Evolutionary conservation across 1,140 invertebrate genomes (phyloP), one percentile per base, ranked within the genome.

Genomic region (Mycetomoellerius zeteki): DNA sequence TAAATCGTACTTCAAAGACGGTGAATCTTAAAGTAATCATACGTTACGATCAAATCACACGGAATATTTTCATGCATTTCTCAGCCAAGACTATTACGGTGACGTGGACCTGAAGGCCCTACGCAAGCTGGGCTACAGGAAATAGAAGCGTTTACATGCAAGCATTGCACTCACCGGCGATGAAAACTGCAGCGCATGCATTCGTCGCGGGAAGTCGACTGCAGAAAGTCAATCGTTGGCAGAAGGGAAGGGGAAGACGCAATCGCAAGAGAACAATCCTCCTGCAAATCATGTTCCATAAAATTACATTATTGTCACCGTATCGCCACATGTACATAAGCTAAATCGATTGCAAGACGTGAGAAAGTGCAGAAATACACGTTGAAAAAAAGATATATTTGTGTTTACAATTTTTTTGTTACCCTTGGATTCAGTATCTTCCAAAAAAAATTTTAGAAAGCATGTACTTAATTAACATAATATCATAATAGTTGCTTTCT

Each of bases 71-170:
- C 43, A 75, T 86, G 10, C 87, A 90, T 91, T 93, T 94, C 95
- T 96, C 96, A 98, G 97, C 94, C 97, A 98, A 96, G 97, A 98
- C 96, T 98, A 98, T 96, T 98, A 98, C 93, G 97, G 97, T 93
- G 97, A 98, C 93, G 97, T 98, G 90, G 97, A 98, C 95, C 95
- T 98, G 87, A 98, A 98, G 95, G 97, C 97, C 75, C 95, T 98
- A 87, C 97, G 97, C 95, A 98, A 98, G 95, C 95, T 97, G 94
- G 97, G 97, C 94, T 97, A 96, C 95, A 94, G 91, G 90, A 94
- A 94, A 91, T 94, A 85, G 88, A 89, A 87, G 86, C 69, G 14
- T 75, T 82, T 47, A 4, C 69, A 50, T 52, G 65, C 64, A 73
- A 56, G 88, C 86, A 8, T 80, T 82, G 75, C 71, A 60, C 73